Base-by-base conservation (phyloP, 92 coral and sea anemone species). In the Scolanthus callimorphus region DNA sequence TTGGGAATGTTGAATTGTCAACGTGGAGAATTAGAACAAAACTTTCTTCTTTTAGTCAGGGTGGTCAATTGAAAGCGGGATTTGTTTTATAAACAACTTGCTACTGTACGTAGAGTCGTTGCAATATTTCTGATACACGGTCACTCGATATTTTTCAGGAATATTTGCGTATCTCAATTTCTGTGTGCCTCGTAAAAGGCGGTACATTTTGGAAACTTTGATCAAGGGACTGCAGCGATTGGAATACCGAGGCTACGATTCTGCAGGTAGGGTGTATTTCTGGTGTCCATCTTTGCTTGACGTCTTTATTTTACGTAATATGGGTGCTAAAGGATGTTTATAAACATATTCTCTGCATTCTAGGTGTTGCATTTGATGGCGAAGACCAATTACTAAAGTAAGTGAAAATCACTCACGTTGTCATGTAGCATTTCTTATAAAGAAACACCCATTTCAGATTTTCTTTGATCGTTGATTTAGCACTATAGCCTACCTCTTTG, bases 171-270 rank as follows among this genome's bases (percentile, higher is more conserved):
- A 91, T 67, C 60, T 91, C 31, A 91, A 91, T 83, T 91, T 83
- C 76, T 81, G 95, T 43, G 97, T 91, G 43, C 97, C 97, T 20
- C 78, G 97, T 65, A 79, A 83, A 48, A 71, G 91, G 57, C 79
- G 79, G 60, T 91, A 83, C 53, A 85, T 91, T 63, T 71, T 91
- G 45, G 96, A 91, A 59, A 81, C 89, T 17, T 39, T 91, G 65
- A 76, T 91, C 64, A 91, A 90, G 55, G 97, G 97, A 0, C 80
- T 91, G 10, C 81, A 91, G 49, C 67, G 97, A 25, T 49, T 91
- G 63, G 97, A 91, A 26, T 91, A 91, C 50, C 68, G 97, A 45
- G 97, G 97, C 45, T 91, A 91, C 57, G 97, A 91, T 57, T 91
- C 97, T 37, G 91, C 97, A 71, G 97, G 97, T 88, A 29, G 37